Percentiles rank a stretch among this genome's conserved stretches.
phyloP scores from a whole-genome alignment of 2,797 vertebrate genomes.

The Hipposideros larvatus region DNA sequence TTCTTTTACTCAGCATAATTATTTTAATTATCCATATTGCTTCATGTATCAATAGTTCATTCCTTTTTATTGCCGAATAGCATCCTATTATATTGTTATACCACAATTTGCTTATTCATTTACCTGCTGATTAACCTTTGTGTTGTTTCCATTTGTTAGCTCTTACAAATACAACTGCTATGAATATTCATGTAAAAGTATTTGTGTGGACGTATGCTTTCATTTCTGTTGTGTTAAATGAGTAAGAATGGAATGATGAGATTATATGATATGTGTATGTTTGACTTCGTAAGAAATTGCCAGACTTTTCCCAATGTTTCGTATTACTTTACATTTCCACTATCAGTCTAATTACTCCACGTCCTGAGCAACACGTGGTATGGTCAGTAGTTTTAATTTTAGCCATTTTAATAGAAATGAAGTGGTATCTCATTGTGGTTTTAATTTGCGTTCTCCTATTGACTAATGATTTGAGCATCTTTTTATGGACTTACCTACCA shows the following conservation, averaged over 20 bases:
- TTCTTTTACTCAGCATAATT: background rate
- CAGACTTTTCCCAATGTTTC: background rate
- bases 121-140: background rate
- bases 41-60: background rate
- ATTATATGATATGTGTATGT: background rate
- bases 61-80: background rate
- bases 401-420: background rate
- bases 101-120: background rate
- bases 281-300: slow-evolving; percentile 31
- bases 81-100: background rate
- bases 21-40: background rate
- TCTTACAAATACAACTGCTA: background rate
- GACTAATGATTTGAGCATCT: background rate
- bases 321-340: background rate
- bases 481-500: background rate
- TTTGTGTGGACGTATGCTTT: background rate
- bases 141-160: background rate
- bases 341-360: background rate
- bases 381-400: background rate
- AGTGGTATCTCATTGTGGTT: background rate
- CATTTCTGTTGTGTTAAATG: background rate
- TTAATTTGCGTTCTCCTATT: slow-evolving; percentile 17
- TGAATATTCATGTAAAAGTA: background rate
- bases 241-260: background rate
- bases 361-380: background rate